Base-by-base conservation (phyloP, 2,113 vertebrate species). In the Triplophysa rosa region DNA sequence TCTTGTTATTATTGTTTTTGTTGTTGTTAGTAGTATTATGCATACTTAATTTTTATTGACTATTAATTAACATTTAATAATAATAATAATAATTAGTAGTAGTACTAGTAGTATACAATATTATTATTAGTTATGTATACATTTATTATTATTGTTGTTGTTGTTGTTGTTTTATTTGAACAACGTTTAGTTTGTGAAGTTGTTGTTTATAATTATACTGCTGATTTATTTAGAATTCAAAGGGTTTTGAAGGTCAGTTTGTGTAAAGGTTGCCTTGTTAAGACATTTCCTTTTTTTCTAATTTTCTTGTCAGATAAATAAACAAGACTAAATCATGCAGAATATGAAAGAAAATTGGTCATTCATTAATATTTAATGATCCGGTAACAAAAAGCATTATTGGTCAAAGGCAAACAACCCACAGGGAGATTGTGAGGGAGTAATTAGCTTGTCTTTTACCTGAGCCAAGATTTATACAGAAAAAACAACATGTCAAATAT, bases 301-400 rank as follows among this genome's bases (percentile, higher is more conserved):
- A 45, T 45, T 8, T 9, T 1, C 40, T 42, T 42, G 40, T 42
- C 40, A 42, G 40, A 7, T 1, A 82, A 88, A 84, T 86, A 84
- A 88, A 90, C 87, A 90, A 91, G 37, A 91, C 87, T 82, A 89
- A 89, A 86, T 75, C 76, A 88, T 90, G 80, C 90, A 89, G 89
- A 84, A 91, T 91, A 83, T 78, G 91, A 91, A 88, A 89, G 87
- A 79, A 89, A 87, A 85, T 86, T 83, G 70, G 84, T 19, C 59
- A 82, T 87, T 90, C 85, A 92, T 92, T 87, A 86, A 91, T 91
- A 87, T 90, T 91, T 90, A 87, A 93, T 91, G 81, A 83, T 79
- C 9, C 17, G 84, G 83, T 80, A 10, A 45, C 87, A 89, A 82
- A 88, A 90, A 87, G 88, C 86, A 87, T 89, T 87, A 89, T 85